Percentiles rank a stretch among this genome's conserved stretches.
These are phyloP conservation scores for Prenolepis imparis DNA, from an alignment of 2,888 invertebrate species.

Conservation along the genomic window DNA sequence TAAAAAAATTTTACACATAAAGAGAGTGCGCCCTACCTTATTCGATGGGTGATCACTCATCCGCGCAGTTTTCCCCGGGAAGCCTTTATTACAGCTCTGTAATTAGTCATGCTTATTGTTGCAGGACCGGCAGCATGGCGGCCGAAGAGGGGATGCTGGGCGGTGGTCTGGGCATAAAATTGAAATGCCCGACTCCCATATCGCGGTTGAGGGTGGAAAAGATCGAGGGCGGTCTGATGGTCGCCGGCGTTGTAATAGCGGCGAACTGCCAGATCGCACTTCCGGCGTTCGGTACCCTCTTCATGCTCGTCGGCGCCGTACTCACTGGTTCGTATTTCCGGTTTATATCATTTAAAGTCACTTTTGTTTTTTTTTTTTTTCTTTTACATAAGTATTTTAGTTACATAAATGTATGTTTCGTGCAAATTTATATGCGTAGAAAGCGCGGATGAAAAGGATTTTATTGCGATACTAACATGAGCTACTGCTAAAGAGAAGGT, in stretches of 20 bases:
- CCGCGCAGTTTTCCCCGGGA: constrained; percentile 1
- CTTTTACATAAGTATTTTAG: not conserved
- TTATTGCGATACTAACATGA: not conserved
- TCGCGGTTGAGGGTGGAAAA: constrained; percentile 91
- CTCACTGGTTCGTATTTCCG: constrained; percentile 89
- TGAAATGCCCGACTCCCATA: constrained; percentile 90
- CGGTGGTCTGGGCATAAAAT: constrained; percentile 79
- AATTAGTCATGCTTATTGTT: constrained; percentile 76
- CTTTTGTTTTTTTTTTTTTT: too few species aligned
- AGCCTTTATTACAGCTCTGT: constrained; percentile 45
- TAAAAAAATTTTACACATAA: constrained; percentile 24
- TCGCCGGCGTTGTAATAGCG: constrained; percentile 92
- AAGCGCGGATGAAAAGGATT: not conserved
- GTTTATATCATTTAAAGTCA: constrained; percentile 8
- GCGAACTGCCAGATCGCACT: constrained; percentile 93
- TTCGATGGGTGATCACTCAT: constrained; percentile 9
- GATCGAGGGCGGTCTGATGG: constrained; percentile 92
- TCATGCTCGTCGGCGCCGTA: constrained; percentile 92
- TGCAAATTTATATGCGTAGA: not conserved
- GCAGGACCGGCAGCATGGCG: constrained; percentile 89
- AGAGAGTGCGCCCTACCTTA: not conserved
- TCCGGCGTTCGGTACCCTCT: constrained; percentile 92
- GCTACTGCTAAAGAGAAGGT: not conserved
- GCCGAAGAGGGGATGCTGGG: constrained; percentile 87
- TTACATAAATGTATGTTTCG: not conserved